Evolutionary conservation across 2,113 vertebrate species (phyloP), one percentile per base, ranked within the genome.

Genomic region (Diphyllodes magnificus): DNA sequence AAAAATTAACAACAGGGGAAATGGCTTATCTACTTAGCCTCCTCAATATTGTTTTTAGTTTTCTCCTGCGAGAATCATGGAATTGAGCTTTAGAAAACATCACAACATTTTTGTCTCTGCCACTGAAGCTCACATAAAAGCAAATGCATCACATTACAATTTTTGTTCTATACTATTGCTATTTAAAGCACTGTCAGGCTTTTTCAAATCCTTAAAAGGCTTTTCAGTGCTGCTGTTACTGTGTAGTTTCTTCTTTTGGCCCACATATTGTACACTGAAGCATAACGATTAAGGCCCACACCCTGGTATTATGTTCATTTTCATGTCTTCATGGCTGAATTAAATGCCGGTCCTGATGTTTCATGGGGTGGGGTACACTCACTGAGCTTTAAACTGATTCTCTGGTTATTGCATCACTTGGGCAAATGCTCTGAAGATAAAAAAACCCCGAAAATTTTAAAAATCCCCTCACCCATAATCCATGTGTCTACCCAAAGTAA

Each of bases 211-310:
- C 51, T 93, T 94, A 54, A 86, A 97, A 92, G 56, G 47, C 56
- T 86, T 94, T 90, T 83, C 70, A 80, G 33, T 81, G 35, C 79
- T 94, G 70, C 91, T 2, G 7, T 93, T 93, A 86, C 77, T 92
- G 75, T 92, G 94, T 86, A 89, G 81, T 95, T 95, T 94, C 86
- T 83, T 88, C 90, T 79, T 95, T 75, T 93, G 88, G 85, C 68
- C 47, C 63, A 69, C n/a, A 13, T 92, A 47, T 22, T 84, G 71
- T 70, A 84, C 35, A 82, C 63, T 63, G 93, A 95, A 90, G 53
- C 77, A 83, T 87, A 81, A 85, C 85, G 68, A 89, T 61, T 92
- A 84, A 78, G 71, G 59, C 18, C 91, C 45, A 61, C 59, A 7
- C 64, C 76, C 75, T 85, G 42, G 20, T 51, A 86, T 53, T 39